Percentiles rank a stretch among this genome's conserved stretches.
Evolutionary conservation across 2,797 vertebrate genomes (phyloP).

Genomic region (Labroides dimidiatus): DNA sequence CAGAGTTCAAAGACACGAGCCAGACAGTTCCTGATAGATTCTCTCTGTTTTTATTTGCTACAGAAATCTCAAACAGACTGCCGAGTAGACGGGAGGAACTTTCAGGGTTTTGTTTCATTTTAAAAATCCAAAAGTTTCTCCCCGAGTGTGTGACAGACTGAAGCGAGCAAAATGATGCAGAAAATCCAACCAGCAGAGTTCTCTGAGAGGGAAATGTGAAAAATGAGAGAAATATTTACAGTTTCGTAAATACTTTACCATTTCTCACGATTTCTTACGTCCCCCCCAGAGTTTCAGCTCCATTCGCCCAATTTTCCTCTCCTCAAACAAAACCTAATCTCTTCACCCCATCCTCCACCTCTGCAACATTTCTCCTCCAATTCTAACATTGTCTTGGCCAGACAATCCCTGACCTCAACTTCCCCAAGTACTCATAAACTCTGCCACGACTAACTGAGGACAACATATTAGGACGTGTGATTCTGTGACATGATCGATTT

Average conservation of each 20-base stretch:
- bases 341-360: constrained; percentile 69
- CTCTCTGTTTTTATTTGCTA: constrained; percentile 23
- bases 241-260: constrained; percentile 60
- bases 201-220: constrained; percentile 63
- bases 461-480: constrained; percentile 29
- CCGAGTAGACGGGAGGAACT: constrained; percentile 11
- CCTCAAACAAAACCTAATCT: constrained; percentile 66
- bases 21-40: neutral
- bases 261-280: constrained; percentile 62
- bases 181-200: constrained; percentile 32
- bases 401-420: constrained; percentile 74
- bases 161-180: constrained; percentile 9
- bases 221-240: constrained; percentile 69
- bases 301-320: constrained; percentile 60
- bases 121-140: constrained; percentile 31
- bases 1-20: constrained; percentile 43
- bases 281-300: constrained; percentile 49
- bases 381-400: constrained; percentile 76
- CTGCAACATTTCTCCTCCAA: constrained; percentile 70
- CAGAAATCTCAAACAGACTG: constrained; percentile 12
- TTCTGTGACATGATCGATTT: constrained; percentile 18
- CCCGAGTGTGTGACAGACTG: constrained; percentile 42
- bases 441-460: constrained; percentile 66
- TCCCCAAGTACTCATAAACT: constrained; percentile 70
- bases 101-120: constrained; percentile 41